Conservation (phyloP, 2,797 vertebrate species). For the Poeciliopsis infans region DNA sequence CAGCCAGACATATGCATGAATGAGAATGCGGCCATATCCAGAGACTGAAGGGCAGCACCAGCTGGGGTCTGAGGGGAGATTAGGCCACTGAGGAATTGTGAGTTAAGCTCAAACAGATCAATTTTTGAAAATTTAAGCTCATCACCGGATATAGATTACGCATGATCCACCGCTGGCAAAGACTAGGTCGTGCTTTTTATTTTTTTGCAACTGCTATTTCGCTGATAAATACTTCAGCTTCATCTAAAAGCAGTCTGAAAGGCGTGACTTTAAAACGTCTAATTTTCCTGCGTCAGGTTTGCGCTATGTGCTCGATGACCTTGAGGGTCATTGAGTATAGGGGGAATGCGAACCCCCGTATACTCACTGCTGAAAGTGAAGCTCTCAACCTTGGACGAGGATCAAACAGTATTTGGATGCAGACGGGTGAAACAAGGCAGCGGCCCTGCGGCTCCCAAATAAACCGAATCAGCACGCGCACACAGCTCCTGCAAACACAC, state of each 20-base stretch:
- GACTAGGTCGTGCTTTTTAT: background rate
- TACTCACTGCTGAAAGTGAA: slow-evolving; percentile 26
- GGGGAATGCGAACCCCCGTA: slow-evolving; percentile 1
- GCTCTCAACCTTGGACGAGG: slow-evolving; percentile 45
- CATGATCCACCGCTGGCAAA: slow-evolving; percentile 1
- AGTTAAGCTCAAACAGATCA: background rate
- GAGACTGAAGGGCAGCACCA: slow-evolving; percentile 1
- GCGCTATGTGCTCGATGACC: slow-evolving; percentile 22
- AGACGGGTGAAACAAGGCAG: slow-evolving; percentile 38
- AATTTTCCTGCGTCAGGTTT: background rate
- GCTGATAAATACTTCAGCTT: background rate
- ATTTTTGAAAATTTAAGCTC: slow-evolving; percentile 6
- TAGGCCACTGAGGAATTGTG: background rate
- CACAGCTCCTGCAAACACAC: slow-evolving; percentile 20
- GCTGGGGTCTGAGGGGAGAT: slow-evolving; percentile 14
- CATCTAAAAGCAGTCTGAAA: background rate
- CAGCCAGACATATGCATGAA: slow-evolving; percentile 14
- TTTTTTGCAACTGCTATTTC: background rate
- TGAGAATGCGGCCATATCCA: slow-evolving; percentile 19
- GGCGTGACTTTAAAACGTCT: background rate
- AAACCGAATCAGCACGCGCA: slow-evolving; percentile 40
- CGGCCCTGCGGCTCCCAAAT: slow-evolving; percentile 26
- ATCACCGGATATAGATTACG: slow-evolving; percentile 37
- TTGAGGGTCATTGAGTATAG: background rate
- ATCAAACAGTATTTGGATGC: slow-evolving; percentile 53